phyloP scores from a whole-genome alignment of 2,797 vertebrate genomes.

The Gadopsis bispinosus region DNA sequence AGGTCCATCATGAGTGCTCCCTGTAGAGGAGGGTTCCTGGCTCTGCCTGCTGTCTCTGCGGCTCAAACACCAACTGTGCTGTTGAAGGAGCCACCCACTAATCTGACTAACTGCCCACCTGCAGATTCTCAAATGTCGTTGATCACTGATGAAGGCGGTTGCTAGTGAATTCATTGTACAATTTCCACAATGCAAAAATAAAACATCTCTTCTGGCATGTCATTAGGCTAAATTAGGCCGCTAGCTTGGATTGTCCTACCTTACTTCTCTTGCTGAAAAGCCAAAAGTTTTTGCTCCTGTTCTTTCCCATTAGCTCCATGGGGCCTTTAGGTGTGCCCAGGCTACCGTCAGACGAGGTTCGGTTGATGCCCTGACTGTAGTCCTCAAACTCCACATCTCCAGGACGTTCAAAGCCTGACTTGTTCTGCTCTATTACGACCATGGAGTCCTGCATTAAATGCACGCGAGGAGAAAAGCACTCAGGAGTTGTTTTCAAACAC shows the following conservation, averaged over 20 bases:
- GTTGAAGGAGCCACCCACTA: slow-evolving; percentile 32
- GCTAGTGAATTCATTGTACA: slow-evolving; percentile 4
- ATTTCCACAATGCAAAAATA: slow-evolving; percentile 7
- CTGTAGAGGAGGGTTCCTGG: slow-evolving; percentile 45
- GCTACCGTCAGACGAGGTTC: slow-evolving; percentile 90
- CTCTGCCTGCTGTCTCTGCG: slow-evolving; percentile 28
- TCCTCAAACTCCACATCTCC: slow-evolving; percentile 93
- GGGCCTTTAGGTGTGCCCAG: slow-evolving; percentile 88
- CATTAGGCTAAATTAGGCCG: slow-evolving; percentile 9
- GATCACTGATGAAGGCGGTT: not conserved
- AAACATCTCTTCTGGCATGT: not conserved
- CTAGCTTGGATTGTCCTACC: slow-evolving; percentile 77
- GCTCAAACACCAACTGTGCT: slow-evolving; percentile 20
- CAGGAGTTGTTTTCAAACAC: slow-evolving; percentile 29
- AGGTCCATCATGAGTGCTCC: slow-evolving; percentile 53
- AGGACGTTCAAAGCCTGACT: slow-evolving; percentile 92
- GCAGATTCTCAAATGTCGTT: not conserved
- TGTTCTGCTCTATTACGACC: slow-evolving; percentile 90
- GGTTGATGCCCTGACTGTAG: slow-evolving; percentile 92
- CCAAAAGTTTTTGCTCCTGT: slow-evolving; percentile 89
- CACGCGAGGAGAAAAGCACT: slow-evolving; percentile 22
- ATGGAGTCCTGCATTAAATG: slow-evolving; percentile 86
- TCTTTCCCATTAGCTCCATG: slow-evolving; percentile 86
- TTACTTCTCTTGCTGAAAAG: slow-evolving; percentile 92
- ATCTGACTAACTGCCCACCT: slow-evolving; percentile 23